phyloP scores from a whole-genome alignment of 1,140 invertebrate species.

The Phthorimaea operculella region DNA sequence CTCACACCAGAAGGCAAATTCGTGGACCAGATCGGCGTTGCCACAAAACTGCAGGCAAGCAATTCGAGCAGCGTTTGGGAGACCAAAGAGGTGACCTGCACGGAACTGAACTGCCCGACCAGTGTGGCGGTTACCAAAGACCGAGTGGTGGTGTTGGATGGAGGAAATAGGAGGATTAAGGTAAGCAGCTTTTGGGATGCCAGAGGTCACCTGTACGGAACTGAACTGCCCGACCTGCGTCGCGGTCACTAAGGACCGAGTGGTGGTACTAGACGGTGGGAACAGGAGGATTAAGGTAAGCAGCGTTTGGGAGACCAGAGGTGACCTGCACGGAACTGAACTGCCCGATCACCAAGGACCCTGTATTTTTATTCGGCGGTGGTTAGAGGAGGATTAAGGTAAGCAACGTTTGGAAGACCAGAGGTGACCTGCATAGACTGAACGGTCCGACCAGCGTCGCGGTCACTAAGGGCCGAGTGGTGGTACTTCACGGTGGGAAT shows the following conservation, averaged over 20 bases:
- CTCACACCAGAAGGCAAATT: slow-evolving; percentile 62
- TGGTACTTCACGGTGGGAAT: slow-evolving; percentile 74
- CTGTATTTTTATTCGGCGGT: slow-evolving; percentile 71
- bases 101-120: slow-evolving; percentile 75
- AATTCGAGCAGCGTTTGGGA: slow-evolving; percentile 39
- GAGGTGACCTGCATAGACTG: no score
- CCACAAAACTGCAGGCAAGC: slow-evolving; percentile 31
- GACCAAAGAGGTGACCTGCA: slow-evolving; percentile 43
- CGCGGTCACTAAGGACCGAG: slow-evolving; percentile 63
- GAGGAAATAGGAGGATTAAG: slow-evolving; percentile 75
- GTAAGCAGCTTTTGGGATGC: slow-evolving; percentile 31
- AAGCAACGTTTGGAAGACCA: no score
- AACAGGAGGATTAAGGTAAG: slow-evolving; percentile 76
- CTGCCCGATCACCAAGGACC: slow-evolving; percentile 70
- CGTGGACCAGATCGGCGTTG: slow-evolving; percentile 57
- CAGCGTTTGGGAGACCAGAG: slow-evolving; percentile 46
- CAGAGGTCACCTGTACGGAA: slow-evolving; percentile 55
- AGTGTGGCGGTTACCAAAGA: slow-evolving; percentile 72
- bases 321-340: slow-evolving; percentile 69
- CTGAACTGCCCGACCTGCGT: slow-evolving; percentile 77
- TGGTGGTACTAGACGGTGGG: slow-evolving; percentile 73
- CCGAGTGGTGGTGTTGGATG: slow-evolving; percentile 71
- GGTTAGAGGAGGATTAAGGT: slow-evolving; percentile 75
- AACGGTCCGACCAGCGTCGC: slow-evolving; percentile 78
- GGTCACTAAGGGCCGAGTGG: slow-evolving; percentile 64